Evolutionary conservation across 2,888 invertebrate species (phyloP).

Genomic region (Rhabditoides inermis): DNA sequence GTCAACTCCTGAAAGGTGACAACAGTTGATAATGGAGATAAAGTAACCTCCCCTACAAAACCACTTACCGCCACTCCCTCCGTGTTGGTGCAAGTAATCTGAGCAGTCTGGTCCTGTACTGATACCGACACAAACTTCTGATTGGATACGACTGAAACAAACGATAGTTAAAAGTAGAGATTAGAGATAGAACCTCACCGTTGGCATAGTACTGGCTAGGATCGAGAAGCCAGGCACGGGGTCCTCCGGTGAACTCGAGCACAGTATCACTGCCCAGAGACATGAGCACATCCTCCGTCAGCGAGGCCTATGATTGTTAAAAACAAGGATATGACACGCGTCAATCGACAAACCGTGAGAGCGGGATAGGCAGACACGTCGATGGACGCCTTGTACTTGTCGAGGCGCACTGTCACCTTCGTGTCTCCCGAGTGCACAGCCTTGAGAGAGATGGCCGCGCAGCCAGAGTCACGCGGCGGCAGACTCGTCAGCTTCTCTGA

Average conservation of each 20-base stretch:
- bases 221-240: slow-evolving; percentile 41
- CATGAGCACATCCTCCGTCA: slow-evolving; percentile 15
- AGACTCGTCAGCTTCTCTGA: slow-evolving; percentile 10
- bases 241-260: slow-evolving; percentile 31
- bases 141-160: too few relatives aligned
- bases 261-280: slow-evolving; percentile 18
- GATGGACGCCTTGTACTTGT: slow-evolving; percentile 19
- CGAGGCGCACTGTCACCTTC: slow-evolving; percentile 13
- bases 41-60: not conserved
- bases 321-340: not conserved
- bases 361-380: slow-evolving; percentile 32
- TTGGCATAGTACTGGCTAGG: slow-evolving; percentile 20
- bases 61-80: slow-evolving; percentile 6
- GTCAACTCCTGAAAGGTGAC: slow-evolving; percentile 12
- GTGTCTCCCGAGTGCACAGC: slow-evolving; percentile 29
- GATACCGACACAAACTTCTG: too few relatives aligned
- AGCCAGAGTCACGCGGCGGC: slow-evolving; percentile 30
- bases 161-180: too few relatives aligned
- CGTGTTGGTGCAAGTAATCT: too few relatives aligned
- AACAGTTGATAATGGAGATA: not conserved
- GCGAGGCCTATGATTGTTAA: slow-evolving; percentile 1
- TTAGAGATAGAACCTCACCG: slow-evolving; percentile 5
- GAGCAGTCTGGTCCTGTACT: too few relatives aligned
- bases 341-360: slow-evolving; percentile 12
- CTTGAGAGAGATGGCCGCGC: slow-evolving; percentile 29